A percentile compares a stretch with the other conserved stretches of the same genome.
Evolutionary conservation across 92 coral and sea anemone genomes (phyloP).

Genomic region (Palythoa grandis): DNA sequence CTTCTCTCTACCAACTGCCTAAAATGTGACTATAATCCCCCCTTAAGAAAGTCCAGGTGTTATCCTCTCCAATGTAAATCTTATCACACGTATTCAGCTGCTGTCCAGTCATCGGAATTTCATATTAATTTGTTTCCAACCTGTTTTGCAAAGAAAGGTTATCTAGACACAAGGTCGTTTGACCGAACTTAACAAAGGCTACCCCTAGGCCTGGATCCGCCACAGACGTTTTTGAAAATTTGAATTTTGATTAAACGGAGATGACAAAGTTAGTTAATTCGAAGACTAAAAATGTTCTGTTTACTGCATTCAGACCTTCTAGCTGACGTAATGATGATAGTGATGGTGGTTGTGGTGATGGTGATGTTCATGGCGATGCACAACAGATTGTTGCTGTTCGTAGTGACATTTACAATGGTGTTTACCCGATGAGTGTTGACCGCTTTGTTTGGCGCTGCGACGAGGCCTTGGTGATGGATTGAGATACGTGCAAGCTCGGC

Average conservation of each 20-base stretch:
- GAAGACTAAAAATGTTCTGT: not conserved
- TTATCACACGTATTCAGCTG: too few relatives aligned
- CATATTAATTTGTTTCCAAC: too few relatives aligned
- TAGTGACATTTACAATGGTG: constrained; percentile 68
- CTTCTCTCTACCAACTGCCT: too few relatives aligned
- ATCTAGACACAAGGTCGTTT: too few relatives aligned
- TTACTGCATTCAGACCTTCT: not conserved
- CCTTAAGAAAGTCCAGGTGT: too few relatives aligned
- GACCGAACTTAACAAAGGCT: too few relatives aligned
- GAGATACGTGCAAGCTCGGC: constrained; percentile 67
- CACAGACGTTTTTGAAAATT: too few relatives aligned
- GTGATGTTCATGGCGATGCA: constrained; percentile 87
- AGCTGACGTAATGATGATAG: constrained; percentile 90
- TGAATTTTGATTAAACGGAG: not conserved
- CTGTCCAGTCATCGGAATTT: too few relatives aligned
- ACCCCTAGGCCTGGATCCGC: too few relatives aligned
- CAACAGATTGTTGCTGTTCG: constrained; percentile 58
- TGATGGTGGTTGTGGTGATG: constrained; percentile 97
- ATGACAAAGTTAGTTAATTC: not conserved
- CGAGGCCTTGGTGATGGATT: constrained; percentile 78
- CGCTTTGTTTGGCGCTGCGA: constrained; percentile 59
- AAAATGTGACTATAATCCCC: too few relatives aligned
- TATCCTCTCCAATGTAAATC: too few relatives aligned
- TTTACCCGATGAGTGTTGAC: constrained; percentile 61
- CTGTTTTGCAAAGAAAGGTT: too few relatives aligned